Percentiles rank a stretch among this genome's conserved stretches.
Conservation (phyloP, 2,797 vertebrate genomes). For the Distichodus sexfasciatus region DNA sequence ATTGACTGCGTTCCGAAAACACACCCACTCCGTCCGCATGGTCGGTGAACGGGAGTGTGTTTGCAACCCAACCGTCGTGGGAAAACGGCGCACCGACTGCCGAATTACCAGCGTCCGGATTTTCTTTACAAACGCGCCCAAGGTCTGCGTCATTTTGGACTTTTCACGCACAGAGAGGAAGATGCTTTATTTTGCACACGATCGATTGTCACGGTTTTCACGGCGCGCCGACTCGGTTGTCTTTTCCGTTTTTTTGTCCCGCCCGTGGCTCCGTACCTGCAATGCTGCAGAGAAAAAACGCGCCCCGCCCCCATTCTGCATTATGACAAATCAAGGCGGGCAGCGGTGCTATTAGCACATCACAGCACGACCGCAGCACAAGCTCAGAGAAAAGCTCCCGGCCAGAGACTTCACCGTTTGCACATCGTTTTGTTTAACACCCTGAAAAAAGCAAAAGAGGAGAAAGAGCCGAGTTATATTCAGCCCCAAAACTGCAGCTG, state of each 20-base stretch:
- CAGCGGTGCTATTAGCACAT: too few relatives aligned
- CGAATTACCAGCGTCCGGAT: too few relatives aligned
- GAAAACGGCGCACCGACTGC: too few relatives aligned
- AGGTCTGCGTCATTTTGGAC: neutral
- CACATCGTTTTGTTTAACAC: too few relatives aligned
- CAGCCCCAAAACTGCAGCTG: neutral
- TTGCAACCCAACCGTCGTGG: neutral
- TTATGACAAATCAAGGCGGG: conserved; percentile 91
- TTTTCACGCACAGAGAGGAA: neutral
- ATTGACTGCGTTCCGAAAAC: neutral
- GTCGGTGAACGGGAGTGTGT: conserved; percentile 13
- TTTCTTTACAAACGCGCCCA: too few relatives aligned
- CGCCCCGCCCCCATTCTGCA: conserved; percentile 83
- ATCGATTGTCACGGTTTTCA: neutral
- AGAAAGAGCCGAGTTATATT: neutral
- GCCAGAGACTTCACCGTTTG: too few relatives aligned
- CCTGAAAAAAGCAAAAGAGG: conserved; percentile 62
- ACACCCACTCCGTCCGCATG: conserved; percentile 13
- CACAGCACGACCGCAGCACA: too few relatives aligned
- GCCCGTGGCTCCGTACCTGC: conserved; percentile 82
- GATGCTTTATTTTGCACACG: too few relatives aligned
- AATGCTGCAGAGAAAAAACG: conserved; percentile 82
- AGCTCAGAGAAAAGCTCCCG: too few relatives aligned
- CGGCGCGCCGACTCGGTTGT: conserved; percentile 44
- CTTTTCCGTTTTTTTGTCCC: conserved; percentile 65